A percentile compares a stretch with the other conserved stretches of the same genome.
These are phyloP conservation scores for Tetraneura akinire DNA, from an alignment of 1,140 invertebrate species.

Conservation along the genomic window DNA sequence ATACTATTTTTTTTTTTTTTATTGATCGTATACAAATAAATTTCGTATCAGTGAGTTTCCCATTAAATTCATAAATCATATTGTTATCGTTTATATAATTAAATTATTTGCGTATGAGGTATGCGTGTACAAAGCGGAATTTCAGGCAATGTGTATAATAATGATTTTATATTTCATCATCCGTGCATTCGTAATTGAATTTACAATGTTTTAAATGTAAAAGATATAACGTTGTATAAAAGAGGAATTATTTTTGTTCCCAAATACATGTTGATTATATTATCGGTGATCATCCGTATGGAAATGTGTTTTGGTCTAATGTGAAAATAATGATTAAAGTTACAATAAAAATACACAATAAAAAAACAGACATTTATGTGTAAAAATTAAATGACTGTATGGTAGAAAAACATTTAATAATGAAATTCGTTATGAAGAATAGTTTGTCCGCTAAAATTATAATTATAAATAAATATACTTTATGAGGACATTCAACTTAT, in stretches of 20 bases:
- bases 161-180: conserved; percentile 1
- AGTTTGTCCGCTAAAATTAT: too few species aligned
- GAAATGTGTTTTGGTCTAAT: neutral
- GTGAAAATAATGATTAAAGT: neutral
- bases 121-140: neutral
- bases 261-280: conserved; percentile 12
- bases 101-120: neutral
- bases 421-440: too few species aligned
- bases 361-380: neutral
- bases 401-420: too few species aligned
- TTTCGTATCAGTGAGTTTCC: conserved; percentile 29
- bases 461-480: too few species aligned
- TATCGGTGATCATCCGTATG: neutral
- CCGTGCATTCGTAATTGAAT: conserved; percentile 13
- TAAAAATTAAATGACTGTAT: too few species aligned
- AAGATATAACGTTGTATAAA: neutral
- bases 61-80: conserved; percentile 16
- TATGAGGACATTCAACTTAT: too few species aligned
- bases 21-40: conserved; percentile 20
- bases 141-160: neutral
- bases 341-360: too few species aligned
- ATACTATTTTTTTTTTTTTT: neutral
- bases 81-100: neutral
- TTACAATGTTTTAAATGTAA: neutral
- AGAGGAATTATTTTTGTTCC: neutral